Conservation (phyloP, 2,797 vertebrate genomes). For the Sebastes steindachneri region DNA sequence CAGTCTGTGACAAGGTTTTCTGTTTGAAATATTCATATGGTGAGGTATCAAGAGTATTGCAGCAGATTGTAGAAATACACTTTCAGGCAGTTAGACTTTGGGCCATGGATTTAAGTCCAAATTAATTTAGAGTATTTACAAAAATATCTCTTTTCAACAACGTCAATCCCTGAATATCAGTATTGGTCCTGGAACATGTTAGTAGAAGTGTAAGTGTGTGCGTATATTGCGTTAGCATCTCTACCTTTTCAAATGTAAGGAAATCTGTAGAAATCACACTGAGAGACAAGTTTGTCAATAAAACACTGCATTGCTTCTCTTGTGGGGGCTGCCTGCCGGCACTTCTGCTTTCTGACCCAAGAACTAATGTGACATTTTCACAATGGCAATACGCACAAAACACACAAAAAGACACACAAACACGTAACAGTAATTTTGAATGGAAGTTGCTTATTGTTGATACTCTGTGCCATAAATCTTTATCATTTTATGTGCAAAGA, state of each 20-base stretch:
- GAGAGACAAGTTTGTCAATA: conserved; percentile 2
- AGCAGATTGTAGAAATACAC: background rate
- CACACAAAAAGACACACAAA: background rate
- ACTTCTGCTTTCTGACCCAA: conserved; percentile 30
- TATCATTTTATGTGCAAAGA: background rate
- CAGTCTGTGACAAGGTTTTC: background rate
- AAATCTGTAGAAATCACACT: background rate
- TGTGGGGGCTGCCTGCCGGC: background rate
- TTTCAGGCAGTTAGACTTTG: background rate
- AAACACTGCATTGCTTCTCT: conserved; percentile 3
- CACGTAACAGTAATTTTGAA: background rate
- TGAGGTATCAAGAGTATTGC: background rate
- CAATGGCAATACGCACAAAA: conserved; percentile 4
- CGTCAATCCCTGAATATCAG: background rate
- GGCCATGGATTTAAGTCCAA: background rate
- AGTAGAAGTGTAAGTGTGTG: background rate
- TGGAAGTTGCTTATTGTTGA: background rate
- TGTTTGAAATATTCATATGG: background rate
- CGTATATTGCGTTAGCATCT: background rate
- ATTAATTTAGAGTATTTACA: background rate
- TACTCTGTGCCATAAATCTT: background rate
- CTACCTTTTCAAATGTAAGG: background rate
- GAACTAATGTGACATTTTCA: conserved; percentile 58
- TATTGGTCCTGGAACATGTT: background rate
- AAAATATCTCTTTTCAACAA: background rate